Evolutionary conservation across 2,888 invertebrate species (phyloP), one percentile per base, ranked within the genome.

Genomic region (Bombylius major): DNA sequence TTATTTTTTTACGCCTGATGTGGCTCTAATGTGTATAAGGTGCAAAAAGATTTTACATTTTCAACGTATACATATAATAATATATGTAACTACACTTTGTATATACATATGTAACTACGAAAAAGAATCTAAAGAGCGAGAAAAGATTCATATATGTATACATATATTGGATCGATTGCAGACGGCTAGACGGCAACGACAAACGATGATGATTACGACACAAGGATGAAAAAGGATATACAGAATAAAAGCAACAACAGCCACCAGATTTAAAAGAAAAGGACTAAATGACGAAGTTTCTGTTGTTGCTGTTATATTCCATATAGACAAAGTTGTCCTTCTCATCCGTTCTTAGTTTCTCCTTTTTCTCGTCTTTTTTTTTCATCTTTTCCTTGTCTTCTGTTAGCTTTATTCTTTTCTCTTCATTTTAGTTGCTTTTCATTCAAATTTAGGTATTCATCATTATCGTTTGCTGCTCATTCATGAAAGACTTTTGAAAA

Each of bases 191-290:
- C 56, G 49, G 51, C 31, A 53, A 46, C 55, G 50, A 55, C 55
- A 55, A 55, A 55, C 55, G 55, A 55, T 50, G 55, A 55, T 55
- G 55, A 55, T 55, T 55, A 55, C 55, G 55, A 55, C 55, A 42
- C 11, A 42, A 42, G 11, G 8, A 42, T 42, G 12, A 42, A 42
- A 11, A 11, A 11, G 12, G 11, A 42, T 11, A 11, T 42, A 42
- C 12, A 11, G 23, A 23, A 23, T 23, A 23, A 23, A 1, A 23
- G 23, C 23, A 23, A 23, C 23, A 23, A 23, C 23, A 23, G 23
- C 23, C 23, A 23, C 23, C 23, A 23, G 23, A 23, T 23, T 23
- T 23, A 23, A 23, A 23, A 23, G 23, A 23, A 23, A 23, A 23
- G 23, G 1, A 23, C 23, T 23, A 23, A 23, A 23, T 23, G 23